A percentile compares a stretch with the other conserved stretches of the same genome.
Conservation (phyloP, 2,888 invertebrate genomes). For the Anoncus sp. region DNA sequence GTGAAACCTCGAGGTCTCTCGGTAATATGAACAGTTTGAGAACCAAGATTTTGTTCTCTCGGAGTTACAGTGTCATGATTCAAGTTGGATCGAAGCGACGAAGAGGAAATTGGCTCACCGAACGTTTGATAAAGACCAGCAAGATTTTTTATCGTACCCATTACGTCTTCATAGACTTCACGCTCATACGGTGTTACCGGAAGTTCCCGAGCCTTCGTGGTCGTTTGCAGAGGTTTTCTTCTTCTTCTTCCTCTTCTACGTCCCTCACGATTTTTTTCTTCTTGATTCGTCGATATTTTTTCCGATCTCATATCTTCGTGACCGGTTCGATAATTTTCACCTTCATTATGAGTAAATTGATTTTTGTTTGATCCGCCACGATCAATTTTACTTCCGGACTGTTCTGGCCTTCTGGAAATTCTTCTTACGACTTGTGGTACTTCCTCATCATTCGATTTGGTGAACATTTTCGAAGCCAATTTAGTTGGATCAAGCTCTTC, state of each 20-base stretch:
- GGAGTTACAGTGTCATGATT: slow-evolving; percentile 16
- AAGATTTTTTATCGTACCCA: slow-evolving; percentile 79
- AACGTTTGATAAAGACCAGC: slow-evolving; percentile 63
- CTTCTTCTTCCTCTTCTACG: slow-evolving; percentile 26
- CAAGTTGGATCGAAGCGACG: slow-evolving; percentile 4
- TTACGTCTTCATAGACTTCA: slow-evolving; percentile 80
- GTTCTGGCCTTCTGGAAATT: slow-evolving; percentile 76
- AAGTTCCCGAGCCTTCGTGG: slow-evolving; percentile 55
- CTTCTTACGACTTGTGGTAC: slow-evolving; percentile 69
- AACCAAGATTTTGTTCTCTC: slow-evolving; percentile 18
- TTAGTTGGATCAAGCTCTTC: slow-evolving; percentile 70
- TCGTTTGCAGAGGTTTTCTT: slow-evolving; percentile 40
- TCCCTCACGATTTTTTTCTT: slow-evolving; percentile 13
- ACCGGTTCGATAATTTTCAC: slow-evolving; percentile 17
- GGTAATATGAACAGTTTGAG: slow-evolving; percentile 35
- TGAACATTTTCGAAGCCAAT: slow-evolving; percentile 73
- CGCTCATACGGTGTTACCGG: slow-evolving; percentile 73
- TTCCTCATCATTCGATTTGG: slow-evolving; percentile 68
- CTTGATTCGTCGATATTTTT: slow-evolving; percentile 9
- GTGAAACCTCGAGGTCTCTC: slow-evolving; percentile 40
- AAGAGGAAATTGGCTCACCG: slow-evolving; percentile 24
- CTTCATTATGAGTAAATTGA: slow-evolving; percentile 14
- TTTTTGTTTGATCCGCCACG: slow-evolving; percentile 24
- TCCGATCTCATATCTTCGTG: not conserved
- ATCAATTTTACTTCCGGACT: not conserved